Evolutionary conservation across 2,113 vertebrate species (phyloP), one percentile per base, ranked within the genome.

Genomic region (Craseonycteris thonglongyai): DNA sequence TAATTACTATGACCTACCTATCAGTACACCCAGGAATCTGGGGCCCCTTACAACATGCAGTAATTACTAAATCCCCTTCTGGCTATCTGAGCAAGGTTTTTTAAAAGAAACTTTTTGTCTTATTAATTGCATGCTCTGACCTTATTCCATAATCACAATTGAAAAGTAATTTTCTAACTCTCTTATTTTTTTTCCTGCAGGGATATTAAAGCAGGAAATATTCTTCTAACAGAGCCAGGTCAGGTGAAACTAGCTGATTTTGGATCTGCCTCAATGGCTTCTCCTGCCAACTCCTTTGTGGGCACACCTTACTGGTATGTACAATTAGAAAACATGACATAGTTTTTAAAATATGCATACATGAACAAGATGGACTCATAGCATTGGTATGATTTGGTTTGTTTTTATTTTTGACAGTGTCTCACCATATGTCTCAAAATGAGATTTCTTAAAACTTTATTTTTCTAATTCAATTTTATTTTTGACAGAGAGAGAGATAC

Each of bases 171-270:
- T 87, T 94, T 90, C 56, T 59, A 66, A 95, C 69, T 65, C 22
- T 91, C 42, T 49, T 81, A 24, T 95, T 95, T 88, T 95, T 86
- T 97, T 81, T 96, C 45, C 95, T 96, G 38, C 95, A 99, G 99
- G 99, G 99, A 99, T 97, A 99, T 99, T 98, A 99, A 99, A 98
- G 99, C 99, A 97, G 99, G 99, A 97, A 99, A 99, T 98, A 99
- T 99, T 98, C 99, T 99, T 97, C 99, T 99, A 97, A 99, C 99
- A 88, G 99, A 99, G 97, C 99, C 99, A 79, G 99, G 99, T 97
- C 99, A 99, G 97, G 99, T 99, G 97, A 99, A 99, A 97, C 98
- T 99, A 65, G 99, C 99, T 63, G 99, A 99, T 98, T 99, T 99
- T 97, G 99, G 99, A 97, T 99, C 99, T n/a, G 99, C 99, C 78